Evolutionary conservation across 2,113 vertebrate genomes (phyloP).

Genomic region (Muntiacus reevesi): DNA sequence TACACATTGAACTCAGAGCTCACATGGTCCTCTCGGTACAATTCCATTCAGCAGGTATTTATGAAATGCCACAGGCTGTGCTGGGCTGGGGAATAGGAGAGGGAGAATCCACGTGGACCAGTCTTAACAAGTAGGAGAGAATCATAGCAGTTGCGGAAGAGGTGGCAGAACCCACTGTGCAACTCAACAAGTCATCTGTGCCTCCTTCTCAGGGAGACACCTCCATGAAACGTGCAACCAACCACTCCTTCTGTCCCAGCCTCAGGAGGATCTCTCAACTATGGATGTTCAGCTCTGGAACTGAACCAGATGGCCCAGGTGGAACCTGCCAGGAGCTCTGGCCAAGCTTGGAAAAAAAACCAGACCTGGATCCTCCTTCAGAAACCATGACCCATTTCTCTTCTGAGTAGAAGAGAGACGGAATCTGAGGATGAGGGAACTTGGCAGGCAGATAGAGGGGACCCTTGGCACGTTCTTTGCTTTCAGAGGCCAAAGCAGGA

Average conservation of each 20-base stretch:
- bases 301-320: not conserved
- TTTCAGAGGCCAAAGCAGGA: not conserved
- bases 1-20: not conserved
- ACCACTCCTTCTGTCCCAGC: not conserved
- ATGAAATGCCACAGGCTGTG: not conserved
- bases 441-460: not conserved
- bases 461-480: not conserved
- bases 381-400: not conserved
- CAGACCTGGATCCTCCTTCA: not conserved
- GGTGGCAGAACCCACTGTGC: not conserved
- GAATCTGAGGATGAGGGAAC: not conserved
- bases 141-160: rapidly evolving
- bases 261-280: not conserved
- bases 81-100: not conserved
- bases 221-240: too few species aligned
- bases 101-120: not conserved
- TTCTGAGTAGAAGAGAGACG: not conserved
- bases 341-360: not conserved
- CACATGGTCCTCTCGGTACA: not conserved
- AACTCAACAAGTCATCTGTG: too few species aligned
- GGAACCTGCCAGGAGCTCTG: not conserved
- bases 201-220: too few species aligned
- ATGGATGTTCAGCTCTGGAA: not conserved
- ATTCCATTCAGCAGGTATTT: not conserved
- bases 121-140: not conserved